Base-by-base conservation (phyloP, 1,140 invertebrate genomes). In the Procambarus clarkii region DNA sequence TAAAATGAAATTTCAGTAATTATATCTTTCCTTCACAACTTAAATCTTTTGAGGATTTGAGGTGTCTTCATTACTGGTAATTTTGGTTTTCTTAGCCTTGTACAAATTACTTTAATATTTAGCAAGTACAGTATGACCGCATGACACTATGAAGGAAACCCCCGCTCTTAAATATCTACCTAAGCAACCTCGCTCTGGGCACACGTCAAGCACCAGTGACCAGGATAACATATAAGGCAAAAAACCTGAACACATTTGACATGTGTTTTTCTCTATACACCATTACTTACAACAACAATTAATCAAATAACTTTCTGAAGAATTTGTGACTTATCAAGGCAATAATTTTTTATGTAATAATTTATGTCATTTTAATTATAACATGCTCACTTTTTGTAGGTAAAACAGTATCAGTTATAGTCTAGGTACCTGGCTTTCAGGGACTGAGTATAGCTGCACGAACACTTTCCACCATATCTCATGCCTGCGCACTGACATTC, bases 371-470 rank as follows among this genome's bases (percentile, higher is more conserved):
- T n/a, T 74, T 0, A 74, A 34, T 5, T 34, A 24, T 24, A 24
- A 74, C 5, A 34, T 8, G n/a, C 24, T 74, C 24, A 24, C 69
- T 24, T 34, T 21, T 74, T 24, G 50, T 45, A 45, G 2, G 45
- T 15, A 15, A 69, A 44, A 44, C 60, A 44, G 54, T 64, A 21
- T 34, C 8, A 45, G 76, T 54, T 54, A 69, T 44, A 13, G 24
- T 11, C 11, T 44, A 79, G 48, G 83, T 92, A 92, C 91, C 91
- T 92, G 80, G 91, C 91, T 85, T 84, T 92, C 46, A 92, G 91
- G 58, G 74, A 77, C 82, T 88, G 50, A 44, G 91, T 92, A 84
- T 92, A 88, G 82, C 64, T 87, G 86, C 91, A 92, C n/a, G 69
- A 77, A 88, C 91, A 92, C 71, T 92, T 88, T 44, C 91, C 91